phyloP scores from a whole-genome alignment of 2,113 vertebrate genomes.

The Azemiops feae region DNA sequence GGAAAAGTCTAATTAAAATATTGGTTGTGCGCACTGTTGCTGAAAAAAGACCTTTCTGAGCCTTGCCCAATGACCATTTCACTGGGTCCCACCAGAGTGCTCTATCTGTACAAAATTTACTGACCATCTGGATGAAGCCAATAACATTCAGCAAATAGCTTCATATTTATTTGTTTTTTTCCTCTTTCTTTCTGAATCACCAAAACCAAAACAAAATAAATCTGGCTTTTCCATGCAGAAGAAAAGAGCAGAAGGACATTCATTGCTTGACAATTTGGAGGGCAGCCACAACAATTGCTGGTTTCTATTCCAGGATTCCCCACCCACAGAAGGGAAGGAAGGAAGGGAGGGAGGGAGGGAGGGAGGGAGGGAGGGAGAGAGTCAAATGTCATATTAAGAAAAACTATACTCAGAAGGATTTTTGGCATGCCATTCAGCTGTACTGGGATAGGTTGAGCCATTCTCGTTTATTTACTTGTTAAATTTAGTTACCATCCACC shows the following conservation, averaged over 20 bases:
- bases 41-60: not conserved
- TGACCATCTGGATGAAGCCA: not conserved
- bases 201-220: not conserved
- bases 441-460: not conserved
- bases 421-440: not conserved
- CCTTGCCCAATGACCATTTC: not conserved
- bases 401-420: not conserved
- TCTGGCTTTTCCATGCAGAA: not conserved
- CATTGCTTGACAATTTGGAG: not conserved
- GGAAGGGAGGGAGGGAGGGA: no score
- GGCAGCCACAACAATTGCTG: not conserved
- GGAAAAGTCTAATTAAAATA: not conserved
- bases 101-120: not conserved
- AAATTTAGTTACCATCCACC: no score
- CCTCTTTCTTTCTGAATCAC: not conserved
- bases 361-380: no score
- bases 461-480: no score
- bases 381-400: not conserved
- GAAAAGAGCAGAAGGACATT: not conserved
- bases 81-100: not conserved
- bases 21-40: not conserved
- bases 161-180: not conserved
- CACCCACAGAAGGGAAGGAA: not conserved
- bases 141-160: not conserved
- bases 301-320: not conserved